These are phyloP conservation scores for Diglossa brunneiventris DNA, from an alignment of 2,113 vertebrate genomes.

Conservation along the genomic window DNA sequence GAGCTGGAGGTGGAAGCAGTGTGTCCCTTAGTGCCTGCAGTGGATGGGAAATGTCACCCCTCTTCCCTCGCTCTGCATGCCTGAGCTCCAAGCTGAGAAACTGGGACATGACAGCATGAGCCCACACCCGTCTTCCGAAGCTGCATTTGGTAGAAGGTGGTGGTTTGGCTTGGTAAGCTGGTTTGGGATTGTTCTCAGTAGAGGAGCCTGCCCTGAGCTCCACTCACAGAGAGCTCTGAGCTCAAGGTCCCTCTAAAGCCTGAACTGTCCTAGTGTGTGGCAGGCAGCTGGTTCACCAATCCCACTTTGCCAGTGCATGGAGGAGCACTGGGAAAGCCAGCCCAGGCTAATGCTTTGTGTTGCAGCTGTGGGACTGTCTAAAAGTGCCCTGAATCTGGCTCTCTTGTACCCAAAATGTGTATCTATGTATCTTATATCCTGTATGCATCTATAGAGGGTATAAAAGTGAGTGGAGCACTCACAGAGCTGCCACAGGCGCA, in stretches of 20 bases:
- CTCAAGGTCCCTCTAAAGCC: neutral
- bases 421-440: neutral
- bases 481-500: neutral
- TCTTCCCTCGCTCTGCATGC: rapidly evolving
- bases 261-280: neutral
- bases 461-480: rapidly evolving
- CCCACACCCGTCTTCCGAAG: neutral
- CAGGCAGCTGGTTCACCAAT: neutral
- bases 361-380: neutral
- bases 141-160: neutral
- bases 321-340: rapidly evolving
- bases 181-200: neutral
- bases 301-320: rapidly evolving
- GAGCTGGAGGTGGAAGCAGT: neutral
- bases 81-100: neutral
- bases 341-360: neutral
- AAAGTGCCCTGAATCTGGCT: neutral
- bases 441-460: neutral
- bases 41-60: neutral
- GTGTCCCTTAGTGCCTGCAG: neutral
- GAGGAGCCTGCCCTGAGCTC: neutral
- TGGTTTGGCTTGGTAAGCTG: neutral
- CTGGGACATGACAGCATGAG: neutral
- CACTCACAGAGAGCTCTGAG: neutral
- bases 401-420: neutral